Percentiles rank a stretch among this genome's conserved stretches.
phyloP scores from a whole-genome alignment of 2,113 vertebrate genomes.

The Petrocephalus zakoni region DNA sequence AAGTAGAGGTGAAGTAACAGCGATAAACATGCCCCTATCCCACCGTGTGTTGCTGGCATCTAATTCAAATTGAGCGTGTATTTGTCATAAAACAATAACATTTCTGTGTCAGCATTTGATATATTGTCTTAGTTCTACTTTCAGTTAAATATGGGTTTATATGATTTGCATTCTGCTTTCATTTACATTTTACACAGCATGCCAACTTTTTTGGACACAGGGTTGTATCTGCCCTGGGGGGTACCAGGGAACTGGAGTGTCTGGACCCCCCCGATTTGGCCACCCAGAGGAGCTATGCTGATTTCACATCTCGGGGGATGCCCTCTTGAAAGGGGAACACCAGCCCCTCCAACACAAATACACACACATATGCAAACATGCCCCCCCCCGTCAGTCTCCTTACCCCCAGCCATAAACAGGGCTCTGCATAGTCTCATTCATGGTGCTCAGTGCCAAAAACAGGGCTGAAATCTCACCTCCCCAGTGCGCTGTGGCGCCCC shows the following conservation, averaged over 20 bases:
- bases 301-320: slow-evolving; percentile 81
- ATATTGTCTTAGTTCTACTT: too few relatives aligned
- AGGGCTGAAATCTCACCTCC: slow-evolving; percentile 72
- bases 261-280: slow-evolving; percentile 80
- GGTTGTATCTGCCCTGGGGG: slow-evolving; percentile 61
- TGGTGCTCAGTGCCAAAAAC: slow-evolving; percentile 71
- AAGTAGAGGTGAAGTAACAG: too few relatives aligned
- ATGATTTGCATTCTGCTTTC: too few relatives aligned
- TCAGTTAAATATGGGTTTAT: too few relatives aligned
- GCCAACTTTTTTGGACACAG: too few relatives aligned
- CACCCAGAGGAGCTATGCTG: slow-evolving; percentile 77
- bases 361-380: background rate
- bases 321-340: slow-evolving; percentile 65
- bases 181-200: too few relatives aligned
- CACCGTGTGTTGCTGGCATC: too few relatives aligned
- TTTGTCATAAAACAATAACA: too few relatives aligned
- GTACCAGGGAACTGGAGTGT: slow-evolving; percentile 93
- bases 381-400: slow-evolving; percentile 34
- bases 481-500: slow-evolving; percentile 62
- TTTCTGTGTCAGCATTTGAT: too few relatives aligned
- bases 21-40: too few relatives aligned
- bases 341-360: slow-evolving; percentile 42
- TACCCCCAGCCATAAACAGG: slow-evolving; percentile 71
- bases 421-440: slow-evolving; percentile 73
- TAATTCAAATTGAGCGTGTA: too few relatives aligned